phyloP scores from a whole-genome alignment of 2,797 vertebrate genomes.

The Eutrigla gurnardus region DNA sequence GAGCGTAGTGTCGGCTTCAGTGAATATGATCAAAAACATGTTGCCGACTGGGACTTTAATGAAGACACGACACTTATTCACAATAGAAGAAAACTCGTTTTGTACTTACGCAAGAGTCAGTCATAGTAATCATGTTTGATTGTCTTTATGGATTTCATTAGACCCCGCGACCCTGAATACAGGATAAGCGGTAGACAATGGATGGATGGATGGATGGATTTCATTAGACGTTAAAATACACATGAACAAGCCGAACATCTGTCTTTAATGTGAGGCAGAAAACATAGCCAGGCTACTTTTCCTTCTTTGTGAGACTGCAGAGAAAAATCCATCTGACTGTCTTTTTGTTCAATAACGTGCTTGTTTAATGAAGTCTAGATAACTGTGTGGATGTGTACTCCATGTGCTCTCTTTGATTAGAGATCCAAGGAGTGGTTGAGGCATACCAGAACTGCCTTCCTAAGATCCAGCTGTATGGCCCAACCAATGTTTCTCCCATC shows the following conservation, averaged over 20 bases:
- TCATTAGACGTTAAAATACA: not conserved
- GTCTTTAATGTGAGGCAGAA: slow-evolving; percentile 4
- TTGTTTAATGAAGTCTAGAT: not conserved
- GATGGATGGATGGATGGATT: too few species aligned
- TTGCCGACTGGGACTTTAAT: too few species aligned
- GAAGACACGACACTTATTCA: too few species aligned
- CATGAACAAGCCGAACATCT: not conserved
- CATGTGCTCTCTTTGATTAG: slow-evolving; percentile 75
- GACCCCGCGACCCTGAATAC: too few species aligned
- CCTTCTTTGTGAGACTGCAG: not conserved
- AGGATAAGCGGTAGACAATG: too few species aligned
- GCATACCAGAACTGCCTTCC: slow-evolving; percentile 97
- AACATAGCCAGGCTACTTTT: not conserved
- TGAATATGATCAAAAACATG: too few species aligned
- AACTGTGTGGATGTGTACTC: slow-evolving; percentile 13
- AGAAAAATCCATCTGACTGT: slow-evolving; percentile 7
- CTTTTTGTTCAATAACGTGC: slow-evolving; percentile 12
- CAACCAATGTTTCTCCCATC: slow-evolving; percentile 96
- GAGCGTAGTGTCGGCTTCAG: too few species aligned
- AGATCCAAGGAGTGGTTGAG: slow-evolving; percentile 96
- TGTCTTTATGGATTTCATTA: not conserved
- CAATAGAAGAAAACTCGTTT: not conserved
- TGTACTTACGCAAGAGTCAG: not conserved
- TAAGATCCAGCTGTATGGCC: slow-evolving; percentile 96
- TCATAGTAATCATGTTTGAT: slow-evolving; percentile 13